phyloP scores from a whole-genome alignment of 92 coral and sea anemone species.

The Paragorgia papillata region DNA sequence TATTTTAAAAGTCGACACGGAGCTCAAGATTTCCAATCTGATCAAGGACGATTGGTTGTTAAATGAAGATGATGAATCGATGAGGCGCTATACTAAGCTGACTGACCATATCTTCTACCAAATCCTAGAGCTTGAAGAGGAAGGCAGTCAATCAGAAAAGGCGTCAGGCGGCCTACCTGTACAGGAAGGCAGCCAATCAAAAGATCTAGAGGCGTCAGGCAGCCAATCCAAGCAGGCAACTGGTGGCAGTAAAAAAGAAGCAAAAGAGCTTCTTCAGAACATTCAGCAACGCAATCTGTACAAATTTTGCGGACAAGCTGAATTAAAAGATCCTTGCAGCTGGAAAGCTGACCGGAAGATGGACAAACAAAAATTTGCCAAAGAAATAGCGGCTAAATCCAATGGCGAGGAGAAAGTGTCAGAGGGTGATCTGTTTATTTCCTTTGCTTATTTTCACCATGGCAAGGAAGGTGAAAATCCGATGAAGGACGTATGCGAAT shows the following conservation, averaged over 20 bases:
- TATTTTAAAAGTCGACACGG: slow-evolving; percentile 71
- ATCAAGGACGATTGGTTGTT: background rate
- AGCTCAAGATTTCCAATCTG: slow-evolving; percentile 4
- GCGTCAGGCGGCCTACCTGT: no score
- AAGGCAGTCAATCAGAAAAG: no score
- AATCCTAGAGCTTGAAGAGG: slow-evolving; percentile 40
- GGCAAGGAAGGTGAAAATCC: slow-evolving; percentile 85
- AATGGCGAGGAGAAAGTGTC: background rate
- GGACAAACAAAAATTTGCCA: no score
- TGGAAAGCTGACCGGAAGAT: no score
- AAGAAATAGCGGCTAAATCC: slow-evolving; percentile 9
- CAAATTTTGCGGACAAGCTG: slow-evolving; percentile 68
- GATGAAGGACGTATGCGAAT: slow-evolving; percentile 74
- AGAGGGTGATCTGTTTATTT: slow-evolving; percentile 61
- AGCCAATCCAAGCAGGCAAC: no score
- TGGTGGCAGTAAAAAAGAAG: no score
- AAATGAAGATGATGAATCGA: slow-evolving; percentile 45
- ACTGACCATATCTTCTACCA: slow-evolving; percentile 73
- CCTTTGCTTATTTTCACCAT: slow-evolving; percentile 62
- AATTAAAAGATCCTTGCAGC: no score
- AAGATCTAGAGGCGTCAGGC: no score
- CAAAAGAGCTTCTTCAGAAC: slow-evolving; percentile 60
- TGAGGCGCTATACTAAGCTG: slow-evolving; percentile 71
- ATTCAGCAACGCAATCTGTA: slow-evolving; percentile 73
- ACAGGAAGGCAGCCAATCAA: no score